Conservation (phyloP, 2,888 invertebrate species). For the Meiosimyza platycephala region DNA sequence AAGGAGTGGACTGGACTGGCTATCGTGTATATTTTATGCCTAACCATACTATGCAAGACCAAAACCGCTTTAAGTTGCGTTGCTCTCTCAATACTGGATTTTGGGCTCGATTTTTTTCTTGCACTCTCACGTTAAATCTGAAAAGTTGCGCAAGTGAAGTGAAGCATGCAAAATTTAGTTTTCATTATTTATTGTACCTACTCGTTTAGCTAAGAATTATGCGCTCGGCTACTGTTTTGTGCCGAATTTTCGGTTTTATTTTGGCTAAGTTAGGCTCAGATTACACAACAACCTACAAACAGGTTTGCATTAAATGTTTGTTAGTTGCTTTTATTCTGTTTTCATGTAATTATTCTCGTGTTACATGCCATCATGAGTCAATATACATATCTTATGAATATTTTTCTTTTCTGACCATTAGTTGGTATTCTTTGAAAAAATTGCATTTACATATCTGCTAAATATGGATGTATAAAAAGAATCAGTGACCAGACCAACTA, state of each 20-base stretch:
- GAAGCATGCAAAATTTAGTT: slow-evolving; percentile 6
- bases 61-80: background rate
- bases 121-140: too few species aligned
- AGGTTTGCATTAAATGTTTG: background rate
- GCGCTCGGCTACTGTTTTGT: background rate
- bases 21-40: slow-evolving; percentile 4
- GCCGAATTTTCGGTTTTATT: background rate
- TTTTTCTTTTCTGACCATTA: too few species aligned
- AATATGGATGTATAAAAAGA: too few species aligned
- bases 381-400: too few species aligned
- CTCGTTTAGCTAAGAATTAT: background rate
- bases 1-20: background rate
- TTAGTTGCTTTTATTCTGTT: background rate
- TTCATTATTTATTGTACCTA: background rate
- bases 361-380: too few species aligned
- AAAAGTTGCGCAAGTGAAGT: background rate
- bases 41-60: background rate
- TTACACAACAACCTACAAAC: background rate
- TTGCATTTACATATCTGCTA: too few species aligned
- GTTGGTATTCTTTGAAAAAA: too few species aligned
- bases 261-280: background rate
- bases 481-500: too few species aligned
- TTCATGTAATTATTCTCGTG: background rate
- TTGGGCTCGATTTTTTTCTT: background rate
- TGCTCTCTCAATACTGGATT: background rate